These are phyloP conservation scores for Odobenus rosmarus DNA, from an alignment of 2,113 vertebrate species.

Conservation along the genomic window DNA sequence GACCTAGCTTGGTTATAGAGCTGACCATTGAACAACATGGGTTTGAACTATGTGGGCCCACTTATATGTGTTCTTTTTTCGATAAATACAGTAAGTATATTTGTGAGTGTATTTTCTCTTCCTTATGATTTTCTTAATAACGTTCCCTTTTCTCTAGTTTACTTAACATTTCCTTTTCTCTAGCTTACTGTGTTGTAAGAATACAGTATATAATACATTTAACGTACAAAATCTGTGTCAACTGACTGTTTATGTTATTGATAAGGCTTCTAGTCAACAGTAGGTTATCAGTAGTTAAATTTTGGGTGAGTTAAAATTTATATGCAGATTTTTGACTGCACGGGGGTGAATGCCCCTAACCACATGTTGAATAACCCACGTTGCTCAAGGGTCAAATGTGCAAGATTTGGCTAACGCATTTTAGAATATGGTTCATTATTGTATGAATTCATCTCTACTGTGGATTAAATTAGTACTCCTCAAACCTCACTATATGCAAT, in stretches of 20 bases:
- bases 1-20: neutral
- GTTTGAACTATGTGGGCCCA: neutral
- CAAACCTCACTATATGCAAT: neutral
- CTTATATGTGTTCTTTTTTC: neutral
- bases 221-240: neutral
- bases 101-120: neutral
- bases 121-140: neutral
- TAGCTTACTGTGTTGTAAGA: neutral
- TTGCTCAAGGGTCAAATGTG: neutral
- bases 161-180: neutral
- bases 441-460: neutral
- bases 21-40: neutral
- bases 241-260: neutral
- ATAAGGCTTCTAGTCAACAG: neutral
- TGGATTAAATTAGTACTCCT: conserved; percentile 19
- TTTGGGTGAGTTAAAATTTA: neutral
- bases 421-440: neutral
- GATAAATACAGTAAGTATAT: neutral
- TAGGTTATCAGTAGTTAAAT: neutral
- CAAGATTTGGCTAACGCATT: neutral
- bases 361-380: neutral
- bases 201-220: neutral
- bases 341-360: neutral
- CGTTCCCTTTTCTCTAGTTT: neutral
- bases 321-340: neutral